Percentiles rank a stretch among this genome's conserved stretches.
These are phyloP conservation scores for Epizoanthus ramosus DNA, from an alignment of 92 coral and sea anemone genomes.

Conservation along the genomic window DNA sequence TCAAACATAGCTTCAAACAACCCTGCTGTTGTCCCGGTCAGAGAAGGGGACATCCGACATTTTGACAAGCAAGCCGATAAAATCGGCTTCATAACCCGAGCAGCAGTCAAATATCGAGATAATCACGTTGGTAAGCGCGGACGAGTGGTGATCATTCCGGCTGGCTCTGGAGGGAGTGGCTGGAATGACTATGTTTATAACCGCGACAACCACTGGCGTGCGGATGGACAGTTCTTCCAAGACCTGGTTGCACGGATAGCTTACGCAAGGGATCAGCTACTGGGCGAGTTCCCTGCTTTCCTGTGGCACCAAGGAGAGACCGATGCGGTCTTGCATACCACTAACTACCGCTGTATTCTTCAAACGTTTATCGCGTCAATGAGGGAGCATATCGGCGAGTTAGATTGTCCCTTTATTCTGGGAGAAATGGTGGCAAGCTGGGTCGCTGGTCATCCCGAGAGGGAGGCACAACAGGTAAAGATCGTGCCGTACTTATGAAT, in stretches of 20 bases:
- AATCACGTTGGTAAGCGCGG: slow-evolving; percentile 10
- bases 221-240: slow-evolving; percentile 13
- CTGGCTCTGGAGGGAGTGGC: slow-evolving; percentile 29
- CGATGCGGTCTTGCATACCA: background rate
- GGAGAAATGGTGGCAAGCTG: slow-evolving; percentile 32
- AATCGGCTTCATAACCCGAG: slow-evolving; percentile 29
- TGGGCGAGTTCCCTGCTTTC: slow-evolving; percentile 32
- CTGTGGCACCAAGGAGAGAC: slow-evolving; percentile 44
- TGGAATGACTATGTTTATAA: slow-evolving; percentile 26
- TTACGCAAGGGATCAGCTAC: slow-evolving; percentile 18
- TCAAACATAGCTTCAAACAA: slow-evolving; percentile 1
- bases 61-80: slow-evolving; percentile 23
- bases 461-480: slow-evolving; percentile 18
- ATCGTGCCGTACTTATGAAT: background rate
- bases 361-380: slow-evolving; percentile 38
- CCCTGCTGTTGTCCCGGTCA: slow-evolving; percentile 2
- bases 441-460: slow-evolving; percentile 6
- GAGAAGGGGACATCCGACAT: slow-evolving; percentile 34
- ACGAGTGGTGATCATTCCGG: slow-evolving; percentile 30
- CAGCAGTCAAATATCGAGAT: slow-evolving; percentile 35
- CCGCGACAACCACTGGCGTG: slow-evolving; percentile 16
- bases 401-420: slow-evolving; percentile 32
- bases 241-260: slow-evolving; percentile 23
- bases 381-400: slow-evolving; percentile 35
- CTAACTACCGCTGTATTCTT: slow-evolving; percentile 31